phyloP scores from a whole-genome alignment of 2,113 vertebrate species.

The Zapus hudsonius region DNA sequence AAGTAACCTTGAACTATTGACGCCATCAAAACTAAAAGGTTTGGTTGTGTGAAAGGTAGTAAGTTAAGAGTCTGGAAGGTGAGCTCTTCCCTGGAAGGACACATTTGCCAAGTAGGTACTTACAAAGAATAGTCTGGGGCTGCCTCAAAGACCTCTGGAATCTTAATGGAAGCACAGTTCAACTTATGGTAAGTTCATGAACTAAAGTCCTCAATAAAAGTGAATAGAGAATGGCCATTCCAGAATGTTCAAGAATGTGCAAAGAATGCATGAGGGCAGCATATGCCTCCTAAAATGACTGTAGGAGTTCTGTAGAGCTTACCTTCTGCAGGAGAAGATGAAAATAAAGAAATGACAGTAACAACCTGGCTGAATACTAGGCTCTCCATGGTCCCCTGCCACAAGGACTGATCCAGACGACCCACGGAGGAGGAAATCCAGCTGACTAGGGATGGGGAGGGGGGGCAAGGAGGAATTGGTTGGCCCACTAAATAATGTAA shows the following conservation, averaged over 20 bases:
- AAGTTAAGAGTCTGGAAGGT: background rate
- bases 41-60: background rate
- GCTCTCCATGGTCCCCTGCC: too few species aligned
- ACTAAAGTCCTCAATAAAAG: too few species aligned
- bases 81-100: background rate
- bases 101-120: background rate
- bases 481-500: too few species aligned
- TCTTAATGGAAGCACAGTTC: background rate
- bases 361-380: too few species aligned
- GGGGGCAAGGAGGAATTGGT: too few species aligned
- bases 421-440: too few species aligned
- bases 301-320: background rate
- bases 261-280: background rate
- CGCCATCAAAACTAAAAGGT: background rate
- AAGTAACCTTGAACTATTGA: background rate
- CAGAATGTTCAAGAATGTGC: too few species aligned
- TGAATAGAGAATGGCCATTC: background rate
- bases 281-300: background rate
- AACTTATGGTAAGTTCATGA: too few species aligned
- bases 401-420: too few species aligned
- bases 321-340: background rate
- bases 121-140: background rate
- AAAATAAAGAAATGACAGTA: background rate
- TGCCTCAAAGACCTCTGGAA: background rate
- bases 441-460: too few species aligned